phyloP scores from a whole-genome alignment of 2,797 vertebrate species.

The Peromyscus attwateri region DNA sequence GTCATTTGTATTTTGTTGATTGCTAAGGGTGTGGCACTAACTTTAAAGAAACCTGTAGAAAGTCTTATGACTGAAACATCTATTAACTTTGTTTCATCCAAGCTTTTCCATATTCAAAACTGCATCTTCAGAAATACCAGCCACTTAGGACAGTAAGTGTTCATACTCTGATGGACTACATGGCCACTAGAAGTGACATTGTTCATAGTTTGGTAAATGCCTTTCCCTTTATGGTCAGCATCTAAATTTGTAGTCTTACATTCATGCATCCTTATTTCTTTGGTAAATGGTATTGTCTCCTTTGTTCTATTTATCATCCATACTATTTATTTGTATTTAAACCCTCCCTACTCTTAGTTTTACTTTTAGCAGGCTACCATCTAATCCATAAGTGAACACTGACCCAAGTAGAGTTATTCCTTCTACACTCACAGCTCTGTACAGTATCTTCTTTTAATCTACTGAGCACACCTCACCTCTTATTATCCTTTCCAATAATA shows the following conservation, averaged over 20 bases:
- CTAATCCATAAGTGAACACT: background rate
- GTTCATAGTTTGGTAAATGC: background rate
- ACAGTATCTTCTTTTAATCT: background rate
- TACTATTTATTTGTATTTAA: background rate
- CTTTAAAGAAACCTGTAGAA: background rate
- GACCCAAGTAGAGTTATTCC: background rate
- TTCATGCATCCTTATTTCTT: background rate
- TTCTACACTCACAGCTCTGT: background rate
- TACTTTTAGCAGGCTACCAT: background rate
- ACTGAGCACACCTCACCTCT: background rate
- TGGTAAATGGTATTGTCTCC: background rate
- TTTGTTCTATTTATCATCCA: background rate
- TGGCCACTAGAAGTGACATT: background rate
- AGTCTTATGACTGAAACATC: background rate
- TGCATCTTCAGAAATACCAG: background rate
- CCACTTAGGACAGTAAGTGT: conserved; percentile 1
- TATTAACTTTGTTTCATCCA: conserved; percentile 12
- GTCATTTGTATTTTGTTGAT: background rate
- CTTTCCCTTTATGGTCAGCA: background rate
- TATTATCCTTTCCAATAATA: background rate
- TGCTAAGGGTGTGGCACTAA: background rate
- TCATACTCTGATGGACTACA: background rate
- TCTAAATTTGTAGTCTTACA: background rate
- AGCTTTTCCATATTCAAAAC: background rate
- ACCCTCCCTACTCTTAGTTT: background rate